Evolutionary conservation across 2,797 vertebrate species (phyloP).

Genomic region (Hemibagrus guttatus): DNA sequence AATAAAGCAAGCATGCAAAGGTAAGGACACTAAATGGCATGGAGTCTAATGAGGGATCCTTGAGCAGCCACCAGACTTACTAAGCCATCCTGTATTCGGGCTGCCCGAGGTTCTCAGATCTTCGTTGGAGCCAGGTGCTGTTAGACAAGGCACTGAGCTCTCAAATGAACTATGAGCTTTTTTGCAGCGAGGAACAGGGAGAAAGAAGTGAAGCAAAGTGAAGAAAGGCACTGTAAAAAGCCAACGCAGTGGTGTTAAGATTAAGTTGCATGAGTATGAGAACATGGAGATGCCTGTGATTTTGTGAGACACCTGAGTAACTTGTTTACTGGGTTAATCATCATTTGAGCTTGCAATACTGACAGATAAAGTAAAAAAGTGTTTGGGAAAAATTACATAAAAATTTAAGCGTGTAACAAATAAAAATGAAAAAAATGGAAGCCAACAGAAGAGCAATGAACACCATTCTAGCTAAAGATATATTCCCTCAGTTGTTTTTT

Average conservation of each 20-base stretch:
- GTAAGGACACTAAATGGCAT: conserved; percentile 29
- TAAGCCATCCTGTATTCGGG: conserved; percentile 95
- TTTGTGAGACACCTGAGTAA: neutral
- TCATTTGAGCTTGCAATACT: neutral
- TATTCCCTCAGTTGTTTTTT: neutral
- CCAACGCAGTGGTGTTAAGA: conserved; percentile 63
- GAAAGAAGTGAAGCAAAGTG: conserved; percentile 49
- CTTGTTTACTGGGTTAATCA: conserved; percentile 31
- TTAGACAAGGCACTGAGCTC: conserved; percentile 93
- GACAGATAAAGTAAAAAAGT: neutral
- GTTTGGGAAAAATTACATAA: neutral
- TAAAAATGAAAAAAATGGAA: neutral
- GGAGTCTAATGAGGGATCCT: conserved; percentile 44
- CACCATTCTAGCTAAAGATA: neutral
- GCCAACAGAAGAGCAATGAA: neutral
- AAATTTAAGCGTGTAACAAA: neutral
- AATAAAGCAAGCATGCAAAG: conserved; percentile 5
- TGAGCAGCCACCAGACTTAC: conserved; percentile 80
- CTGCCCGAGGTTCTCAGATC: conserved; percentile 84
- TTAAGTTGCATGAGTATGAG: conserved; percentile 28
- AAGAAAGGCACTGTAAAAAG: conserved; percentile 57
- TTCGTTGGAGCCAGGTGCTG: conserved; percentile 84
- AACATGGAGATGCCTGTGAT: neutral
- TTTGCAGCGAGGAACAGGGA: conserved; percentile 68
- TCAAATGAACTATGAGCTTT: conserved; percentile 92